These are phyloP conservation scores for Diorhabda sublineata DNA, from an alignment of 1,140 invertebrate species.

Conservation along the genomic window DNA sequence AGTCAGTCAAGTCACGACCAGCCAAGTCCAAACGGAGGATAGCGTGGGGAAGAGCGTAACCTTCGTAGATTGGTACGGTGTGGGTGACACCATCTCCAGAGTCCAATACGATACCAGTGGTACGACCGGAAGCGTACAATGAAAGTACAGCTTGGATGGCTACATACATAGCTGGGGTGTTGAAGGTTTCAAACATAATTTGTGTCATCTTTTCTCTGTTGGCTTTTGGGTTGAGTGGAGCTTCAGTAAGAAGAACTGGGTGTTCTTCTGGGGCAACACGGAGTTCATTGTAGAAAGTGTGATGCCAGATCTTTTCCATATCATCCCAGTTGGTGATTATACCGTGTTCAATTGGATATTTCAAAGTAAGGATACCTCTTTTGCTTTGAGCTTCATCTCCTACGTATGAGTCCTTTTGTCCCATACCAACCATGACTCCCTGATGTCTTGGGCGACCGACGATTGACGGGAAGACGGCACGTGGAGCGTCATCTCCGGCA, in stretches of 20 bases:
- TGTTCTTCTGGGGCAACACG: slow-evolving; percentile 94
- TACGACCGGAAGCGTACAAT: slow-evolving; percentile 89
- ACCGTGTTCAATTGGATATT: slow-evolving; percentile 94
- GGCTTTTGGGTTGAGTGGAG: slow-evolving; percentile 85
- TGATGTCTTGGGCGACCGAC: slow-evolving; percentile 88
- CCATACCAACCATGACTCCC: slow-evolving; percentile 88
- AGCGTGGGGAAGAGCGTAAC: slow-evolving; percentile 71
- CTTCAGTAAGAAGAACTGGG: slow-evolving; percentile 85
- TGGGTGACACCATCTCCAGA: slow-evolving; percentile 92
- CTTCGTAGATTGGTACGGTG: slow-evolving; percentile 92
- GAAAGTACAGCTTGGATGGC: slow-evolving; percentile 90
- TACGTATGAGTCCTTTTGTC: slow-evolving; percentile 33
- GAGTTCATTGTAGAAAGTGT: slow-evolving; percentile 94
- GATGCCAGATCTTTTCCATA: slow-evolving; percentile 97
- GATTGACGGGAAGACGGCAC: slow-evolving; percentile 92
- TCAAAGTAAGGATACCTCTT: slow-evolving; percentile 91
- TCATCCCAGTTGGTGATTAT: slow-evolving; percentile 96
- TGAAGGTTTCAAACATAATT: slow-evolving; percentile 93
- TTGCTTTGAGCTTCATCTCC: slow-evolving; percentile 81
- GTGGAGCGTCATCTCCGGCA: slow-evolving; percentile 91
- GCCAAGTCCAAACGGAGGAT: slow-evolving; percentile 88
- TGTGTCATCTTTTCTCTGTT: slow-evolving; percentile 94
- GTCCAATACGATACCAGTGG: slow-evolving; percentile 90
- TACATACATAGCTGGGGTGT: slow-evolving; percentile 90
- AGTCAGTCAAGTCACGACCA: slow-evolving; percentile 92